phyloP scores from a whole-genome alignment of 2,888 invertebrate genomes.

The Eupithecia centaureata region DNA sequence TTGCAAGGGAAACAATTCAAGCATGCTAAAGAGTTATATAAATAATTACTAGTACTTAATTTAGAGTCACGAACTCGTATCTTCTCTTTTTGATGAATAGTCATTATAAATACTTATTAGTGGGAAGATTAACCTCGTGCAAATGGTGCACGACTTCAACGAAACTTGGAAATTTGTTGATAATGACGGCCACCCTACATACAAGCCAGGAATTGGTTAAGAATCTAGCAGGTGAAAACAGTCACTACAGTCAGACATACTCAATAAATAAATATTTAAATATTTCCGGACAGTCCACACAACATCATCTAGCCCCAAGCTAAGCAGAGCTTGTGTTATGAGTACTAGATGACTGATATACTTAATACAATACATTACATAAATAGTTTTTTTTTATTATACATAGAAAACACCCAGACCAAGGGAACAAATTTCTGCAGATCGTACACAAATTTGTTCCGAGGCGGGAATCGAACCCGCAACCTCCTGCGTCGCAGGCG shows the following conservation, averaged over 20 bases:
- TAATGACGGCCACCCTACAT: neutral
- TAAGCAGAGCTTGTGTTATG: too few relatives aligned
- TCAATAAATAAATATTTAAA: too few relatives aligned
- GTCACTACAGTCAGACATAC: neutral
- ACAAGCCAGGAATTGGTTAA: neutral
- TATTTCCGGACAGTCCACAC: too few relatives aligned
- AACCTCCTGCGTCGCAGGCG: too few relatives aligned
- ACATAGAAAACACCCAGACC: too few relatives aligned
- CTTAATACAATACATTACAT: too few relatives aligned
- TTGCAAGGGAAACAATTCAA: slow-evolving; percentile 20
- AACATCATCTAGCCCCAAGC: too few relatives aligned
- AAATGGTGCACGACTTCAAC: neutral
- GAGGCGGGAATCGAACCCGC: too few relatives aligned
- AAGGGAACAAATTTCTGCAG: too few relatives aligned
- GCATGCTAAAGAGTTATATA: slow-evolving; percentile 17
- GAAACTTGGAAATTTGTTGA: neutral
- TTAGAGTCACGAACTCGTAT: slow-evolving; percentile 17
- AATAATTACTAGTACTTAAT: slow-evolving; percentile 14
- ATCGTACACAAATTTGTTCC: too few relatives aligned
- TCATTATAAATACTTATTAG: neutral
- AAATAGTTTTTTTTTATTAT: too few relatives aligned
- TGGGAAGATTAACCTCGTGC: neutral
- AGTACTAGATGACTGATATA: too few relatives aligned
- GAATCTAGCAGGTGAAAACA: neutral
- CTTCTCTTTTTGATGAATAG: neutral